Conservation (phyloP, 2,113 vertebrate genomes). For the Erinaceus europaeus region DNA sequence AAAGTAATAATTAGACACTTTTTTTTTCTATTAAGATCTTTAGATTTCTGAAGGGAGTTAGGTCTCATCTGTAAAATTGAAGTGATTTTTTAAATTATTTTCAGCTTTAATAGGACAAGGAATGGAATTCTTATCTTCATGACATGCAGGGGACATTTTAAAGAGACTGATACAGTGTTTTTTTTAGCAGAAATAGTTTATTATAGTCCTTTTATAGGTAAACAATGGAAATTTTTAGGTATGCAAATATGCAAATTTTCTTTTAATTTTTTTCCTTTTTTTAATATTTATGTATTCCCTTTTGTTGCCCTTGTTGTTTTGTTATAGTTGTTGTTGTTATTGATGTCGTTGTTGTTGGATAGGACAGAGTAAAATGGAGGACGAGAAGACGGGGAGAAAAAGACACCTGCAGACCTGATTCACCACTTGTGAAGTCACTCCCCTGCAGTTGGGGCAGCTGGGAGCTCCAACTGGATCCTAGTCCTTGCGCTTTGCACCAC, state of each 20-base stretch:
- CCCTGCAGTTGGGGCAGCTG: too few relatives aligned
- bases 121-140: neutral
- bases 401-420: too few relatives aligned
- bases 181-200: neutral
- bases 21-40: neutral
- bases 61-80: constrained; percentile 32
- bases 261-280: too few relatives aligned
- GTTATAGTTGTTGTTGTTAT: too few relatives aligned
- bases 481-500: too few relatives aligned
- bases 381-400: too few relatives aligned
- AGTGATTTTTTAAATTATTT: constrained; percentile 49
- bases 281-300: too few relatives aligned
- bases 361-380: too few relatives aligned
- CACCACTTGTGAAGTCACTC: too few relatives aligned
- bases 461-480: too few relatives aligned
- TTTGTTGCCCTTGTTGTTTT: too few relatives aligned
- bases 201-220: neutral
- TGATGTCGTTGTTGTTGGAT: too few relatives aligned
- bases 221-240: neutral
- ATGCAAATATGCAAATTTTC: neutral
- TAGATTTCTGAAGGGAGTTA: constrained; percentile 16
- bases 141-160: neutral
- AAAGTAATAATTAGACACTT: constrained; percentile 30
- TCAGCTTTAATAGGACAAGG: constrained; percentile 27
- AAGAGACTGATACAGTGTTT: constrained; percentile 19